Conservation (phyloP, 2,113 vertebrate species). For the Poicephalus meyeri region DNA sequence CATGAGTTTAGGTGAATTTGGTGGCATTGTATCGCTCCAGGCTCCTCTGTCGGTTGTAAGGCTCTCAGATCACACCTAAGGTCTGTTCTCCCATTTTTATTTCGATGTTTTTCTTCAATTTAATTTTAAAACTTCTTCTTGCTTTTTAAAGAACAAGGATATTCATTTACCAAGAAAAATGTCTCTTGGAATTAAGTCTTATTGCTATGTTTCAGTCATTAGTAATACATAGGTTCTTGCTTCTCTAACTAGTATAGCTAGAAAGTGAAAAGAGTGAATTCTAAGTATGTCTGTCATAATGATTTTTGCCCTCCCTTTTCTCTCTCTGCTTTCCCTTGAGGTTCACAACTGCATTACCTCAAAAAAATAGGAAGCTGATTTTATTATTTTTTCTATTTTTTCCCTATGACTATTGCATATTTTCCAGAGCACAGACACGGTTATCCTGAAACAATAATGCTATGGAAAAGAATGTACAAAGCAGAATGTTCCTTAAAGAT, state of each 20-base stretch:
- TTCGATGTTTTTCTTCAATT: neutral
- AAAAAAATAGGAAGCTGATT: neutral
- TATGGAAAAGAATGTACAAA: neutral
- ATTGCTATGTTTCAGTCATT: neutral
- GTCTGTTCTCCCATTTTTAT: neutral
- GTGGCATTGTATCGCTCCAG: fast-evolving
- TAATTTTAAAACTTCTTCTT: neutral
- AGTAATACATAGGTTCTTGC: neutral
- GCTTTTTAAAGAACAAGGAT: neutral
- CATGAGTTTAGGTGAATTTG: neutral
- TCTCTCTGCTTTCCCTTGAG: neutral
- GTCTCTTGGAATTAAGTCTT: neutral
- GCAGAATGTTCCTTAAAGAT: neutral
- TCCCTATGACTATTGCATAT: neutral
- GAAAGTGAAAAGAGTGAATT: neutral
- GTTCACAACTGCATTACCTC: neutral
- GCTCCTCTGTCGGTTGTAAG: neutral
- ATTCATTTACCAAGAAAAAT: neutral
- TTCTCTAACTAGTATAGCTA: neutral
- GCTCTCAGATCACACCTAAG: neutral
- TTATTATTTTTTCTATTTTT: neutral
- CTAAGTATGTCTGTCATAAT: neutral
- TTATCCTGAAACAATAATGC: neutral
- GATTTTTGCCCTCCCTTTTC: neutral
- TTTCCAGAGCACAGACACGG: neutral